Percentiles rank a stretch among this genome's conserved stretches.
Conservation (phyloP, 2,888 invertebrate species). For the Itoplectis maculator region DNA sequence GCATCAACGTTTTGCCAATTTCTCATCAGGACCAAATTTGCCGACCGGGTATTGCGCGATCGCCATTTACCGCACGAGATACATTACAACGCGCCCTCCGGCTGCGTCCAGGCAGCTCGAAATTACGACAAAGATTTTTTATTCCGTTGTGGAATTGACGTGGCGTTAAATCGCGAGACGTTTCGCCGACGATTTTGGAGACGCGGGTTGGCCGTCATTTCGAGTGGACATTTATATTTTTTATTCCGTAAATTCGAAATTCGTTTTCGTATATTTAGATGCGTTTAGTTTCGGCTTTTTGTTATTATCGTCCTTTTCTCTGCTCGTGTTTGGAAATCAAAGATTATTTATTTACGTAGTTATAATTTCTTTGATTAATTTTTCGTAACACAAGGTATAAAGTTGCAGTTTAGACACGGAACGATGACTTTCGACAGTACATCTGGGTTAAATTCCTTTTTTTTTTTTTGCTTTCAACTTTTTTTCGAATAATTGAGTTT, state of each 20-base stretch:
- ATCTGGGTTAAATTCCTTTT: background rate
- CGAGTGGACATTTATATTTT: too few species aligned
- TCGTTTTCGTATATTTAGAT: too few species aligned
- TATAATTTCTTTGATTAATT: background rate
- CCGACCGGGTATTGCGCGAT: conserved; percentile 43
- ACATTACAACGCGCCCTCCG: background rate
- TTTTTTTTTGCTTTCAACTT: background rate
- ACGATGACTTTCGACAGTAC: too few species aligned
- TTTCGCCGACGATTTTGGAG: background rate
- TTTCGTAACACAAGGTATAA: background rate
- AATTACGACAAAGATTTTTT: background rate
- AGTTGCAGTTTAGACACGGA: background rate
- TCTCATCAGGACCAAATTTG: conserved; percentile 60
- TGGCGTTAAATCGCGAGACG: too few species aligned
- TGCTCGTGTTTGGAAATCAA: too few species aligned
- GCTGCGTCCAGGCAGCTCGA: background rate
- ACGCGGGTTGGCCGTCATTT: too few species aligned
- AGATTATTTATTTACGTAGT: too few species aligned
- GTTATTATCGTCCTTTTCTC: too few species aligned
- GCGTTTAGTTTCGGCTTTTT: too few species aligned
- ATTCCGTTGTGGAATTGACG: background rate
- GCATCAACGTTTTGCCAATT: conserved; percentile 59
- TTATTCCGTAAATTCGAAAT: too few species aligned
- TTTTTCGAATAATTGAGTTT: too few species aligned
- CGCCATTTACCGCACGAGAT: conserved; percentile 1